phyloP scores from a whole-genome alignment of 2,797 vertebrate genomes.

The Telmatherina bonti region DNA sequence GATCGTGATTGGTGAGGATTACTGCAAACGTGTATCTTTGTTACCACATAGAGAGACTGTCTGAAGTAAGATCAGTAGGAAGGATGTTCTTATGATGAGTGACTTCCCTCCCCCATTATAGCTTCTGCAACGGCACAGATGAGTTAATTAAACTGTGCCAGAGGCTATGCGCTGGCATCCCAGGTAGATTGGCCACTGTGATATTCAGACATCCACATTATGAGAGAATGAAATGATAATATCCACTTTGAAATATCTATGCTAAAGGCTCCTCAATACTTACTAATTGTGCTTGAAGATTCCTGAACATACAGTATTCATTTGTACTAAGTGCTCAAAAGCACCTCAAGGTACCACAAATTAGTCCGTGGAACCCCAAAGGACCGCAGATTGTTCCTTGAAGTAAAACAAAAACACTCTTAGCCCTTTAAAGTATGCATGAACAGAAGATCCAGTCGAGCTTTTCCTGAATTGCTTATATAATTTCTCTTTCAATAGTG shows the following conservation, averaged over 20 bases:
- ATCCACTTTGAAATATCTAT: constrained; percentile 53
- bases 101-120: constrained; percentile 80
- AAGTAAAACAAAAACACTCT: constrained; percentile 21
- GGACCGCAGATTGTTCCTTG: constrained; percentile 20
- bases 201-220: constrained; percentile 65
- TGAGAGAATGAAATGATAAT: constrained; percentile 58
- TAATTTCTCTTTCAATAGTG: constrained; percentile 2
- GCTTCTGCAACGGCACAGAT: constrained; percentile 95
- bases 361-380: constrained; percentile 15
- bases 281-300: constrained; percentile 44
- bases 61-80: constrained; percentile 69
- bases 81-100: constrained; percentile 70
- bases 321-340: constrained; percentile 17
- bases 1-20: constrained; percentile 56
- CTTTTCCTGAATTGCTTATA: constrained; percentile 23
- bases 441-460: constrained; percentile 13
- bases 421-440: constrained; percentile 5
- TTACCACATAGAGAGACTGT: constrained; percentile 55
- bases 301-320: constrained; percentile 22
- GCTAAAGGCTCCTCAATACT: constrained; percentile 15
- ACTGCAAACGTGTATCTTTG: constrained; percentile 48
- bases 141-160: constrained; percentile 97
- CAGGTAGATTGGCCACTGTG: constrained; percentile 84
- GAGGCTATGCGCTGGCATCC: constrained; percentile 90
- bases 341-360: constrained; percentile 26